A percentile compares a stretch with the other conserved stretches of the same genome.
phyloP scores from a whole-genome alignment of 2,888 invertebrate species.

The Drosophila neotestacea region DNA sequence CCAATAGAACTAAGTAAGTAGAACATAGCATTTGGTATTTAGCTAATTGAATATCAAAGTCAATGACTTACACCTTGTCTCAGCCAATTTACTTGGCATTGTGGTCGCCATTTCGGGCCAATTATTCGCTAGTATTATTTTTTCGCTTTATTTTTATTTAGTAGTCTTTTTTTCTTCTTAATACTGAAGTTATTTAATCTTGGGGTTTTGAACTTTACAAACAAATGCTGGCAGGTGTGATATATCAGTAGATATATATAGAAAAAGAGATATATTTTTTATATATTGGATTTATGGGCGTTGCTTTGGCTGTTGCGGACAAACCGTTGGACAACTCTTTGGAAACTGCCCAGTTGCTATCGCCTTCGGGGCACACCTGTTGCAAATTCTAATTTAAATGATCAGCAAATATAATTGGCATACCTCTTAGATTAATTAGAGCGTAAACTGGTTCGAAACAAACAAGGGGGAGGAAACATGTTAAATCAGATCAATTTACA shows the following conservation, averaged over 20 bases:
- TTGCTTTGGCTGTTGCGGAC: conserved; percentile 34
- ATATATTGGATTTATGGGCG: conserved; percentile 29
- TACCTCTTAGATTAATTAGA: conserved; percentile 63
- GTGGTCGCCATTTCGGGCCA: conserved; percentile 76
- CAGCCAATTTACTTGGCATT: conserved; percentile 70
- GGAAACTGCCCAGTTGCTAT: conserved; percentile 30
- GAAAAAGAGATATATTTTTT: conserved; percentile 5
- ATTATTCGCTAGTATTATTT: conserved; percentile 56
- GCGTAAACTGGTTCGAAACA: conserved; percentile 64
- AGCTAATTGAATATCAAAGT: conserved; percentile 81
- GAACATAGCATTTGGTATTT: conserved; percentile 71
- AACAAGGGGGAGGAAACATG: conserved; percentile 8
- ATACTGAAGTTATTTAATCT: conserved; percentile 59
- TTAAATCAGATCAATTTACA: conserved; percentile 5
- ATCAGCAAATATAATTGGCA: conserved; percentile 63
- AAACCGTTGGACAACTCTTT: conserved; percentile 66
- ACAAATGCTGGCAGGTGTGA: conserved; percentile 48
- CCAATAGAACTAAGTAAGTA: conserved; percentile 69
- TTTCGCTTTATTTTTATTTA: background rate
- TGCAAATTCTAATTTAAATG: conserved; percentile 76
- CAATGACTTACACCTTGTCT: conserved; percentile 77
- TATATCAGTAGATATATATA: conserved; percentile 28
- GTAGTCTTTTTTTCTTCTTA: conserved; percentile 8
- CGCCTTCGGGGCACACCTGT: conserved; percentile 67
- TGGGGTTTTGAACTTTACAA: conserved; percentile 68